These are phyloP conservation scores for Labroides dimidiatus DNA, from an alignment of 2,797 vertebrate genomes.

Conservation along the genomic window DNA sequence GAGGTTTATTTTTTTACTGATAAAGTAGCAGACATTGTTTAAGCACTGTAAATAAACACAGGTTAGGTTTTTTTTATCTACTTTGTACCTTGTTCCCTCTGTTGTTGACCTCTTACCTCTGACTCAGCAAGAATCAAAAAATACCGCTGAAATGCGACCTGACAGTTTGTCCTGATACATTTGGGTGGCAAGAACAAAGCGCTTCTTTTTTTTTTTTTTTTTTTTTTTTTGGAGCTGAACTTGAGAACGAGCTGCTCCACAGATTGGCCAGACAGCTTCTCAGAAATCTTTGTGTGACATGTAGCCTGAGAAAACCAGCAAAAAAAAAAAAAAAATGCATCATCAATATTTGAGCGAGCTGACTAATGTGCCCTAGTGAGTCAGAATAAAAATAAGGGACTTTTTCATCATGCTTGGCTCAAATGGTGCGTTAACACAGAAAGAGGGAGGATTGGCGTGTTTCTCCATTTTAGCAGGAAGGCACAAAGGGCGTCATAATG, in stretches of 20 bases:
- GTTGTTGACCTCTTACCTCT: constrained; percentile 2
- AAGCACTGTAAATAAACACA: constrained; percentile 3
- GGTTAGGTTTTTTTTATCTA: not conserved
- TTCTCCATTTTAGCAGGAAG: constrained; percentile 61
- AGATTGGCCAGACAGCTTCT: constrained; percentile 33
- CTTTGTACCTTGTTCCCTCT: not conserved
- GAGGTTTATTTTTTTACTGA: not conserved
- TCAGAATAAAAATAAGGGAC: constrained; percentile 30
- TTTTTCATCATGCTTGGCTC: constrained; percentile 60
- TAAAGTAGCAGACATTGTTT: not conserved
- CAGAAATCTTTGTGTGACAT: constrained; percentile 33
- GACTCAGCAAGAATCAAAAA: constrained; percentile 14
- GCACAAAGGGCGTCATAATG: constrained; percentile 62
- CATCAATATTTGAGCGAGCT: constrained; percentile 74
- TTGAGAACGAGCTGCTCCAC: constrained; percentile 28
- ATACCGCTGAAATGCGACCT: constrained; percentile 3
- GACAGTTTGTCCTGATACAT: constrained; percentile 24
- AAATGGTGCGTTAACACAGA: constrained; percentile 46
- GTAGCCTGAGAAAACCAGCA: constrained; percentile 25
- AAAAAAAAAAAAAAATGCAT: constrained; percentile 39
- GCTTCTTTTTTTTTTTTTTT: no score
- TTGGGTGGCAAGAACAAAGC: not conserved
- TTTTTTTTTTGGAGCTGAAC: constrained; percentile 15
- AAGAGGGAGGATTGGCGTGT: constrained; percentile 32
- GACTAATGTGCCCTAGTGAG: constrained; percentile 53